These are phyloP conservation scores for Drosophila leontia DNA, from an alignment of 1,140 invertebrate genomes.

Conservation along the genomic window DNA sequence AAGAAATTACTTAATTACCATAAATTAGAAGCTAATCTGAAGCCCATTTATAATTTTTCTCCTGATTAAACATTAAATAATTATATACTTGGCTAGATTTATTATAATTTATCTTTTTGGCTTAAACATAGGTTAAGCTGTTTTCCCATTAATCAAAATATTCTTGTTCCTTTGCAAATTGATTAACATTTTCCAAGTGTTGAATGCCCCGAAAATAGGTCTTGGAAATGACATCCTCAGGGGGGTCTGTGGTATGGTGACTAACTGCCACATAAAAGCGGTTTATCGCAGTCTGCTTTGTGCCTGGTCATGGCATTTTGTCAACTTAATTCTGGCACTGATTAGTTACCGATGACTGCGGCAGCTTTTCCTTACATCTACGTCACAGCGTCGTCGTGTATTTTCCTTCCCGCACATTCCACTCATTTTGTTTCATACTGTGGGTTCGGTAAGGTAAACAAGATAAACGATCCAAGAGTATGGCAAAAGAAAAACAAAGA, in stretches of 20 bases:
- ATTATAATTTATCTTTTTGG: background rate
- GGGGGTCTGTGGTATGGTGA: conserved; percentile 1
- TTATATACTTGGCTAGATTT: background rate
- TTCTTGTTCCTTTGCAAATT: too few species aligned
- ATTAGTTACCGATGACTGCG: conserved; percentile 63
- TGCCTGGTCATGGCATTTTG: conserved; percentile 64
- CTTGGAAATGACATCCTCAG: conserved; percentile 15
- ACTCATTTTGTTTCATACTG: background rate
- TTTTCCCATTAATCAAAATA: conserved; percentile 12
- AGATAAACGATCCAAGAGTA: conserved; percentile 47
- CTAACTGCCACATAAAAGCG: conserved; percentile 39
- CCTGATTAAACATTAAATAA: background rate
- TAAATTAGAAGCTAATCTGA: background rate
- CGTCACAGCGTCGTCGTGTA: conserved; percentile 8
- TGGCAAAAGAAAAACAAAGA: conserved; percentile 20
- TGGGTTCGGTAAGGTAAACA: conserved; percentile 58
- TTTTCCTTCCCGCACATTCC: conserved; percentile 8
- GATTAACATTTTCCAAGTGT: conserved; percentile 38
- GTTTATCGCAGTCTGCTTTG: conserved; percentile 38
- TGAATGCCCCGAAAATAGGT: conserved; percentile 21
- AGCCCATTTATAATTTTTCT: background rate
- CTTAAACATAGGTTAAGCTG: background rate
- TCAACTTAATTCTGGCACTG: conserved; percentile 56
- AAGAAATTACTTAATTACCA: background rate
- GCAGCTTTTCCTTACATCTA: conserved; percentile 32